Base-by-base conservation (phyloP, 2,888 invertebrate genomes). In the Sympetrum striolatum region DNA sequence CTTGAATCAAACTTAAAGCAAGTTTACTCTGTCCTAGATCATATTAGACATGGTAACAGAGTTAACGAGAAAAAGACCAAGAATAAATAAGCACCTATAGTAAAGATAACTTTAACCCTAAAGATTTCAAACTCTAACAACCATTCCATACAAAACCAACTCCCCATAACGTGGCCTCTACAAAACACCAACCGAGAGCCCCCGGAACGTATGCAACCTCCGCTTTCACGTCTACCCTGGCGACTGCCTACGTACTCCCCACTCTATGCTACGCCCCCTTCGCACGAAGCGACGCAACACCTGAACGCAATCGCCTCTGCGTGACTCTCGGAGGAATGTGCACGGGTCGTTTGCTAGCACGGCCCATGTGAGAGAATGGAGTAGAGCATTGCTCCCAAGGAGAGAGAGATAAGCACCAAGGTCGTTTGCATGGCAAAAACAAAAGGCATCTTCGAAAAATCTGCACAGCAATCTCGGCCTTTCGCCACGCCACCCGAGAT, bases 351-450 rank as follows among this genome's bases (percentile, higher is more conserved):
- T 53, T 82, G 81, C 81, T 25, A 82, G 44, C 53, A 2, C 14
- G 8, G 4, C 25, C 58, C 58, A 60, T 18, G 48, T 58, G 82
- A 22, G 44, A 10, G 81, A 53, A 81, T 18, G 44, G 35, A 22
- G 82, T 18, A 8, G 86, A 86, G 64, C 86, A 60, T 86, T 86
- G 86, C 86, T 86, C 86, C 86, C 86, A 86, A 64, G 86, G 64
- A 86, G 86, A 60, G 60, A 35, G 86, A 86, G 86, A 64, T 86
- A 60, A 86, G 60, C 58, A 35, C n/a, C 86, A 86, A 86, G 86
- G 86, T 86, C 81, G 48, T 81, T 58, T 37, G 86, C 60, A 31
- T 64, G 73, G 73, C 15, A 60, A 31, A 48, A 58, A 48, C 53
- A 58, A 31, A 58, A 48, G 53, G 31, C 22, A 60, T 64, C 86